Conservation (phyloP, 2,113 vertebrate species). For the mouse (Mus musculus) region GRCm39 chr7:110775001-110775500, state of each 20-base stretch:
- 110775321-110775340: not conserved
- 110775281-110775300: slow-evolving; percentile 25
- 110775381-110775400: slow-evolving; percentile 25
- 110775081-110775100: not conserved
- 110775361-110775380: slow-evolving; percentile 32
- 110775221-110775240: slow-evolving; percentile 42
- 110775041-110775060: slow-evolving; percentile 19
- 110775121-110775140: slow-evolving; percentile 22
- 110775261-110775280: slow-evolving; percentile 1
- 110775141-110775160: slow-evolving; percentile 59
- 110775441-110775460: not conserved
- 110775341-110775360: not conserved
- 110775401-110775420: slow-evolving; percentile 19
- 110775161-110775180: slow-evolving; percentile 49
- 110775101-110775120: slow-evolving; percentile 25
- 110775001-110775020: not conserved
- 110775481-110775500: not conserved
- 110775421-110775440: not conserved
- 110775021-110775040: not conserved
- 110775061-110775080: slow-evolving; percentile 38
- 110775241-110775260: slow-evolving; percentile 34
- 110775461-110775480: not conserved
- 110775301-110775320: slow-evolving; percentile 57
- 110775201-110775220: slow-evolving; percentile 37
- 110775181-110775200: slow-evolving; percentile 39